Evolutionary conservation across 2,888 invertebrate species (phyloP).

Genomic region (Heterodera filipjevi): DNA sequence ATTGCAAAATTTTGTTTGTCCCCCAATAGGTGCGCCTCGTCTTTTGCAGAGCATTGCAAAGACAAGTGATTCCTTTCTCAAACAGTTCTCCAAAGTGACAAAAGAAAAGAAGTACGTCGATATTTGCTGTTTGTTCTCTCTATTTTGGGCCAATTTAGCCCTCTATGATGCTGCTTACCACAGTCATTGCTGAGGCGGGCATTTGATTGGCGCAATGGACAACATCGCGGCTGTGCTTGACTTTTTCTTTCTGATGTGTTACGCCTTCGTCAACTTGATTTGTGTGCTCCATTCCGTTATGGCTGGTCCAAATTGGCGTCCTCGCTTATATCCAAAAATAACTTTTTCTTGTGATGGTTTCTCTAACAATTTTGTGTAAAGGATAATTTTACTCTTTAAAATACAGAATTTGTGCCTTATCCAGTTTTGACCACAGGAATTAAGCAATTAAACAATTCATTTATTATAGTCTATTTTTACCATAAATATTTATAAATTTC

Average conservation of each 20-base stretch:
- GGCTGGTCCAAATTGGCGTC: conserved; percentile 93
- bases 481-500: too few species aligned
- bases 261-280: conserved; percentile 94
- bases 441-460: too few species aligned
- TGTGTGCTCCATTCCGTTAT: conserved; percentile 95
- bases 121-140: conserved; percentile 25
- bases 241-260: conserved; percentile 97
- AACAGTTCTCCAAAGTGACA: conserved; percentile 84
- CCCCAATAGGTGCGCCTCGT: conserved; percentile 69
- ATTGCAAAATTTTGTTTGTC: background rate
- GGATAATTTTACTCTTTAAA: too few species aligned
- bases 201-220: conserved; percentile 74
- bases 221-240: conserved; percentile 67
- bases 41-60: conserved; percentile 90
- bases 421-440: too few species aligned
- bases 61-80: conserved; percentile 75
- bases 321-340: too few species aligned
- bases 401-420: too few species aligned
- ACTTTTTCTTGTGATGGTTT: too few species aligned
- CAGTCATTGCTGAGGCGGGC: conserved; percentile 70
- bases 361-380: too few species aligned
- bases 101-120: conserved; percentile 84
- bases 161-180: conserved; percentile 76
- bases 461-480: too few species aligned
- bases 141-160: conserved; percentile 22